Evolutionary conservation across 2,888 invertebrate species (phyloP).

Genomic region (Odontomyia ornata): DNA sequence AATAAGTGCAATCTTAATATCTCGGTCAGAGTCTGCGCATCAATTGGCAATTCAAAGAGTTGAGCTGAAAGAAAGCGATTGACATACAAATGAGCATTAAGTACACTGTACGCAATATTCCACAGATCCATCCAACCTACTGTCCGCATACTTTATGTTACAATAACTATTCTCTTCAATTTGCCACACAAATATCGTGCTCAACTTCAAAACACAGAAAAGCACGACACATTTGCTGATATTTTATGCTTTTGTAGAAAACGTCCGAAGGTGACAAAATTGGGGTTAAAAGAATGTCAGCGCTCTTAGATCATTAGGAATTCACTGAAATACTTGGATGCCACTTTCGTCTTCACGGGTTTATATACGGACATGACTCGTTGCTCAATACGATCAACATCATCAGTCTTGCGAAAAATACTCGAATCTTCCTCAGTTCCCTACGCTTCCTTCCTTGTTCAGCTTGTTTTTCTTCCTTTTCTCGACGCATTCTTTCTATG

Average conservation of each 20-base stretch:
- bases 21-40: too few species aligned
- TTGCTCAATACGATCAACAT: slow-evolving; percentile 90
- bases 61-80: too few species aligned
- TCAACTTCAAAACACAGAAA: too few species aligned
- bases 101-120: slow-evolving; percentile 73
- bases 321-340: too few species aligned
- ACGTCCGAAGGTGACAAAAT: slow-evolving; percentile 80
- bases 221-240: too few species aligned
- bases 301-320: slow-evolving; percentile 93
- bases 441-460: too few species aligned
- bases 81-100: slow-evolving; percentile 76
- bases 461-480: too few species aligned
- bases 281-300: slow-evolving; percentile 80
- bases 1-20: too few species aligned
- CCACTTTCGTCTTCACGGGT: slow-evolving; percentile 75
- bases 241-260: slow-evolving; percentile 77
- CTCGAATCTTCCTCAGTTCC: slow-evolving; percentile 65
- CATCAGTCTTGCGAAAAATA: slow-evolving; percentile 73
- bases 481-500: too few species aligned
- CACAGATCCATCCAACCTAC: slow-evolving; percentile 23
- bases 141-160: slow-evolving; percentile 54
- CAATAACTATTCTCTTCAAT: slow-evolving; percentile 82
- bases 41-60: too few species aligned
- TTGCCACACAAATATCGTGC: slow-evolving; percentile 84
- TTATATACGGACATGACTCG: slow-evolving; percentile 79